These are phyloP conservation scores for Andrena flavipes DNA, from an alignment of 2,888 invertebrate genomes.

Conservation along the genomic window DNA sequence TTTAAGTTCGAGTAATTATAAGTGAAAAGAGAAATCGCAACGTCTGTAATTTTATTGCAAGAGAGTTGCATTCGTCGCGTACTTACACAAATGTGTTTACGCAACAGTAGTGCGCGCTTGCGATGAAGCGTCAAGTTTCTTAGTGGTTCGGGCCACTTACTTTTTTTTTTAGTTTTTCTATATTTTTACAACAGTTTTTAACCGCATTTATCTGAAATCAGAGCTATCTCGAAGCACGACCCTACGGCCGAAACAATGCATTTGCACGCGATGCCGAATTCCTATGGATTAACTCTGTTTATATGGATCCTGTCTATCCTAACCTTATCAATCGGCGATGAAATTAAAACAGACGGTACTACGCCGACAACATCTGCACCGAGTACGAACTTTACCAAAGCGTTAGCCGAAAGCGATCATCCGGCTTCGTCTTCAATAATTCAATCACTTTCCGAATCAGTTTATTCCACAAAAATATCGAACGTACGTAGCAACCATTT, in stretches of 20 bases:
- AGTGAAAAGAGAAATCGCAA: conserved; percentile 3
- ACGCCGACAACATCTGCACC: conserved; percentile 2
- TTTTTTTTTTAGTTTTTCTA: conserved; percentile 67
- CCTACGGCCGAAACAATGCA: conserved; percentile 49
- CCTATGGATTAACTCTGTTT: conserved; percentile 43
- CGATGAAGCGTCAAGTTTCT: conserved; percentile 58
- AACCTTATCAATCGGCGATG: conserved; percentile 71
- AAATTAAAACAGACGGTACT: conserved; percentile 57
- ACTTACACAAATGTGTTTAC: conserved; percentile 19
- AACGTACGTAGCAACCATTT: conserved; percentile 33
- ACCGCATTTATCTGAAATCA: conserved; percentile 10
- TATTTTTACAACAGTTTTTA: conserved; percentile 63
- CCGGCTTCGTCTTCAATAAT: conserved; percentile 6
- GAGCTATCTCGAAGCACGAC: neutral
- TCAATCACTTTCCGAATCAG: neutral
- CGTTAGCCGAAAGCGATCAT: neutral
- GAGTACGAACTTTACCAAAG: conserved; percentile 1
- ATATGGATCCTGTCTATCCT: conserved; percentile 67
- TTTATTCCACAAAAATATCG: neutral
- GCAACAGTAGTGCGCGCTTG: conserved; percentile 50
- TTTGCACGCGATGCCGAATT: conserved; percentile 32
- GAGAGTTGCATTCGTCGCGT: neutral
- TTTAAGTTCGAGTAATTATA: too few relatives aligned
- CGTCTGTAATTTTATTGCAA: neutral
- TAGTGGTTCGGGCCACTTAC: conserved; percentile 50